Conservation (phyloP, 1,140 invertebrate genomes). For the Tribolium castaneum region DNA sequence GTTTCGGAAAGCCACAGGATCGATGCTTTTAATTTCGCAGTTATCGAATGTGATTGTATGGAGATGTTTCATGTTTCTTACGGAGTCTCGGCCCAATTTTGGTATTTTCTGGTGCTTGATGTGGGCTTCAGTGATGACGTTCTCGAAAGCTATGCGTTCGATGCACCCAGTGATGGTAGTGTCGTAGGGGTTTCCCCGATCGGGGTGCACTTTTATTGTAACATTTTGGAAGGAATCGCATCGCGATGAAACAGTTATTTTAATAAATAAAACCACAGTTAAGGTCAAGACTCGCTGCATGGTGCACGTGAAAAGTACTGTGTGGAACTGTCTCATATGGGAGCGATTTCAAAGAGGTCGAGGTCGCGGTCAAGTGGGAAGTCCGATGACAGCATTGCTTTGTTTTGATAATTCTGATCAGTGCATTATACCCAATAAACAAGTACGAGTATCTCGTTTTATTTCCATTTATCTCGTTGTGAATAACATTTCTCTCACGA, state of each 20-base stretch:
- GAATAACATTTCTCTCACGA: too few species aligned
- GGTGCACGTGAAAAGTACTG: background rate
- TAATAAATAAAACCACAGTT: background rate
- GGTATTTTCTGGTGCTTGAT: slow-evolving; percentile 3
- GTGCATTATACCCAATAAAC: background rate
- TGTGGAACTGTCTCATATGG: background rate
- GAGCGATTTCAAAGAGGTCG: background rate
- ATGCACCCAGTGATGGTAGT: slow-evolving; percentile 28
- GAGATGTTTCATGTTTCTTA: slow-evolving; percentile 29
- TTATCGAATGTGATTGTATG: background rate
- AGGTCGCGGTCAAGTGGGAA: background rate
- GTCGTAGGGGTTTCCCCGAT: background rate
- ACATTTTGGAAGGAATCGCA: slow-evolving; percentile 35
- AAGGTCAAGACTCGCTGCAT: background rate
- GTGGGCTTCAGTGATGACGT: background rate
- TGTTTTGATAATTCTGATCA: background rate
- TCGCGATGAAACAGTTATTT: background rate
- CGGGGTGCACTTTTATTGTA: background rate
- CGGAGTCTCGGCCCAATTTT: background rate
- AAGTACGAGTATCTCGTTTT: background rate
- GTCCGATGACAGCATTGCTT: background rate
- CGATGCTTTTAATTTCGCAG: background rate
- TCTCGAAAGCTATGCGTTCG: slow-evolving; percentile 2
- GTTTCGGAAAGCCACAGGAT: slow-evolving; percentile 21
- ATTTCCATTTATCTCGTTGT: background rate